A percentile compares a stretch with the other conserved stretches of the same genome.
Evolutionary conservation across 2,888 invertebrate species (phyloP).

Genomic region (Platerodrilus igneus): DNA sequence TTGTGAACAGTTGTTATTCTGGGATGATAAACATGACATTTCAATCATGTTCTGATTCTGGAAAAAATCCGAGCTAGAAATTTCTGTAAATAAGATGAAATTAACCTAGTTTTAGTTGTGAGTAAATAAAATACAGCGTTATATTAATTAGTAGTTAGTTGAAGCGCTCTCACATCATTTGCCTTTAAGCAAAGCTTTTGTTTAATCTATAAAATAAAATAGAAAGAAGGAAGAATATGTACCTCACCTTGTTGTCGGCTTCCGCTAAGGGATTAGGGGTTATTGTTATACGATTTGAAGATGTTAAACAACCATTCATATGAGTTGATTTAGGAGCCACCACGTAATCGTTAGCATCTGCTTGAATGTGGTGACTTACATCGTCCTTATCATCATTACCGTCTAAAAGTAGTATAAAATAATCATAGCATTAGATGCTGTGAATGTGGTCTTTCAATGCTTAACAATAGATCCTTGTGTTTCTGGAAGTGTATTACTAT

Average conservation of each 20-base stretch:
- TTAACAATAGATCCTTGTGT: no score
- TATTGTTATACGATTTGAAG: constrained; percentile 58
- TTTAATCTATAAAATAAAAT: constrained; percentile 24
- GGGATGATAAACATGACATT: constrained; percentile 61
- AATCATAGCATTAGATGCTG: no score
- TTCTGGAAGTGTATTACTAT: no score
- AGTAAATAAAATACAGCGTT: constrained; percentile 36
- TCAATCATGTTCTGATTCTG: constrained; percentile 58
- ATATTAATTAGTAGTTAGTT: constrained; percentile 42
- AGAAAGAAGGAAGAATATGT: constrained; percentile 33
- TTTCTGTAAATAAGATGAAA: constrained; percentile 49
- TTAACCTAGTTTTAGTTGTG: constrained; percentile 49
- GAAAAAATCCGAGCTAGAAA: constrained; percentile 51
- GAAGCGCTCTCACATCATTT: constrained; percentile 16
- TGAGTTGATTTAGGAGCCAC: constrained; percentile 41
- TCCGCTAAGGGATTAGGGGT: constrained; percentile 72
- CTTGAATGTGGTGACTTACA: constrained; percentile 43
- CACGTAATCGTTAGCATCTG: constrained; percentile 44
- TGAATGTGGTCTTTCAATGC: no score
- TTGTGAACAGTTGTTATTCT: constrained; percentile 58
- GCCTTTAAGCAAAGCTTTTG: constrained; percentile 5
- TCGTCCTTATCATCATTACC: constrained; percentile 42
- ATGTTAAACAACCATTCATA: constrained; percentile 42
- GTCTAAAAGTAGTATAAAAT: no score
- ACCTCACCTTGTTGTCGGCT: constrained; percentile 61